These are phyloP conservation scores for Philypnodon macrostomus DNA, from an alignment of 2,797 vertebrate species.

Conservation along the genomic window DNA sequence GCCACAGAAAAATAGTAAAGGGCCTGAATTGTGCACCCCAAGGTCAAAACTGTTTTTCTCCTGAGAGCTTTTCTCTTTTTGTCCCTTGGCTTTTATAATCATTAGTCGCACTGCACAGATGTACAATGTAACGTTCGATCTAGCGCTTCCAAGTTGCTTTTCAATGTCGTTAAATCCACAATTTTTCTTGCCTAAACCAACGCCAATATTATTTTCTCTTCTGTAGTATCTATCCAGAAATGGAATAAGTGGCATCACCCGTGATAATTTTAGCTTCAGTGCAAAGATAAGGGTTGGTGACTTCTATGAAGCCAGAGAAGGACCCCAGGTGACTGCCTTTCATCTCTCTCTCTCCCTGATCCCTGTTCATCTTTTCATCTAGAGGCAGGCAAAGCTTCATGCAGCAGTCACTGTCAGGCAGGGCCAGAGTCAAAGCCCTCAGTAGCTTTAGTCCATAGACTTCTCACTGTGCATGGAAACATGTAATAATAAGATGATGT, in stretches of 20 bases:
- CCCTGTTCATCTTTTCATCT: slow-evolving; percentile 73
- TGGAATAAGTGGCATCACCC: slow-evolving; percentile 99
- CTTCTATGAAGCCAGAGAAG: slow-evolving; percentile 99
- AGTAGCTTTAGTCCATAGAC: slow-evolving; percentile 63
- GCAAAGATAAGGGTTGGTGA: slow-evolving; percentile 99
- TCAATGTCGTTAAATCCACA: slow-evolving; percentile 70
- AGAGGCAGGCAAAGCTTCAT: slow-evolving; percentile 63
- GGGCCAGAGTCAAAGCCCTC: slow-evolving; percentile 57
- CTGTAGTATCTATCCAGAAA: slow-evolving; percentile 99
- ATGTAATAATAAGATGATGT: slow-evolving; percentile 77
- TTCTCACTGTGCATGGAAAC: slow-evolving; percentile 67
- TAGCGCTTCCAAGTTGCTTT: slow-evolving; percentile 69
- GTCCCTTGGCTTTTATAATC: slow-evolving; percentile 68
- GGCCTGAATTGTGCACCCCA: slow-evolving; percentile 74
- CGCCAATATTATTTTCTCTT: slow-evolving; percentile 86
- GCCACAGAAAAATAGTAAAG: slow-evolving; percentile 64
- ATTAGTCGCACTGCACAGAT: slow-evolving; percentile 65
- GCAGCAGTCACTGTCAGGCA: slow-evolving; percentile 69
- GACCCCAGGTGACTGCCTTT: slow-evolving; percentile 95
- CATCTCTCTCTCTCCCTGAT: slow-evolving; percentile 76
- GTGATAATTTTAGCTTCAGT: slow-evolving; percentile 99
- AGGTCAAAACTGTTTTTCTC: slow-evolving; percentile 70
- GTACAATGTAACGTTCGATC: slow-evolving; percentile 54
- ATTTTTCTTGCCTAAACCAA: slow-evolving; percentile 74
- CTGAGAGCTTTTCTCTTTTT: slow-evolving; percentile 65